Evolutionary conservation across 1,140 invertebrate genomes (phyloP), one percentile per base, ranked within the genome.

Genomic region (Lysiphlebus fabarum): DNA sequence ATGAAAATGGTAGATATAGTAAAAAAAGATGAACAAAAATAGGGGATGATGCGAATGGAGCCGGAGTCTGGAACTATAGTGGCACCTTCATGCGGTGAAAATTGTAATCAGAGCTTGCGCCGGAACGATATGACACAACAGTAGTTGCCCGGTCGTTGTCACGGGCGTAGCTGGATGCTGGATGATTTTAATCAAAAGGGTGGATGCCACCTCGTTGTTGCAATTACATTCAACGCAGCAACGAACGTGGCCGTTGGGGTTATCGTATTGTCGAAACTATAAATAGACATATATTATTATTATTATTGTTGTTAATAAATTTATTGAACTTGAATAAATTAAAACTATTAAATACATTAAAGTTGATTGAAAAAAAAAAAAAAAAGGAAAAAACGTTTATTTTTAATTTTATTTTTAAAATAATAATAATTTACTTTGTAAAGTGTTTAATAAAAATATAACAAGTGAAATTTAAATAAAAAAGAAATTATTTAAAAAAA

Each of bases 111-210:
- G 59, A 64, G 68, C 65, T 71, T 68, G 68, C 68, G 66, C 67
- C 66, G 71, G 71, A 70, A 71, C 70, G 65, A 61, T 59, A 65
- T 61, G 70, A 68, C 67, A 62, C 66, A 62, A 65, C 67, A 75
- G 73, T 75, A 73, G 72, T 74, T 65, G 73, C 67, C 73, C 73
- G 71, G 70, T 74, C 72, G 72, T 68, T 73, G 71, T 70, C 68
- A 71, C 73, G 73, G 73, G 73, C 71, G 72, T 73, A 72, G 71
- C 67, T 70, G 69, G 69, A 72, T 74, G 70, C 65, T 71, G 68
- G 67, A 64, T 70, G 48, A 63, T 65, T 65, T 53, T 41, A 53
- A 50, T 53, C 50, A 36, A 36, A 37, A 56, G 59, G 62, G 59
- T 65, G 57, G 62, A 55, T 59, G 58, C 57, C 58, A 60, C 56